A percentile compares a stretch with the other conserved stretches of the same genome.
Evolutionary conservation across 2,113 vertebrate species (phyloP).

Genomic region (Anhinga anhinga): DNA sequence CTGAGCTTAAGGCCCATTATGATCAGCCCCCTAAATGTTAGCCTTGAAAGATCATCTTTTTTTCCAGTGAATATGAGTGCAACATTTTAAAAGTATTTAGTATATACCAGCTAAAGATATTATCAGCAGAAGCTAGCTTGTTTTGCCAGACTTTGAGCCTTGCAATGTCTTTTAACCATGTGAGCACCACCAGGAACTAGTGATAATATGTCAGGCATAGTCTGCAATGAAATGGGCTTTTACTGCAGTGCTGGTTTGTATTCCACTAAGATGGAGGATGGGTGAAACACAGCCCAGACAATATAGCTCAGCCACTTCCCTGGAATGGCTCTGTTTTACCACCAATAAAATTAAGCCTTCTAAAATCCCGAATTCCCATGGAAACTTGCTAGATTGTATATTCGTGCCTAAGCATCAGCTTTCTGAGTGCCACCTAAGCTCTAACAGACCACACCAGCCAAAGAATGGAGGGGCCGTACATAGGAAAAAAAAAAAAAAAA

Average conservation of each 20-base stretch:
- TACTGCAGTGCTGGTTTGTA: not conserved
- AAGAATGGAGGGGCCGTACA: not conserved
- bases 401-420: not conserved
- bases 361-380: not conserved
- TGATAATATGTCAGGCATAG: accelerated
- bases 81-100: not conserved
- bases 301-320: not conserved
- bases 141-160: not conserved
- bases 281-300: not conserved
- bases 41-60: not conserved
- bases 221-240: not conserved
- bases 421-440: not conserved
- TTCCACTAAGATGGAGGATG: not conserved
- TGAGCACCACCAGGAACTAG: not conserved
- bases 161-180: not conserved
- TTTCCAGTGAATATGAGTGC: not conserved
- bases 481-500: not conserved
- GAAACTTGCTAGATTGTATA: not conserved
- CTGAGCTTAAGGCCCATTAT: not conserved
- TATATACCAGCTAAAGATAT: not conserved
- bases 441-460: not conserved
- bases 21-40: not conserved
- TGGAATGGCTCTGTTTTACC: not conserved
- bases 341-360: not conserved
- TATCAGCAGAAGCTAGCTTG: not conserved